Evolutionary conservation across 2,888 invertebrate genomes (phyloP).

Genomic region (Cheilosia vulpina): DNA sequence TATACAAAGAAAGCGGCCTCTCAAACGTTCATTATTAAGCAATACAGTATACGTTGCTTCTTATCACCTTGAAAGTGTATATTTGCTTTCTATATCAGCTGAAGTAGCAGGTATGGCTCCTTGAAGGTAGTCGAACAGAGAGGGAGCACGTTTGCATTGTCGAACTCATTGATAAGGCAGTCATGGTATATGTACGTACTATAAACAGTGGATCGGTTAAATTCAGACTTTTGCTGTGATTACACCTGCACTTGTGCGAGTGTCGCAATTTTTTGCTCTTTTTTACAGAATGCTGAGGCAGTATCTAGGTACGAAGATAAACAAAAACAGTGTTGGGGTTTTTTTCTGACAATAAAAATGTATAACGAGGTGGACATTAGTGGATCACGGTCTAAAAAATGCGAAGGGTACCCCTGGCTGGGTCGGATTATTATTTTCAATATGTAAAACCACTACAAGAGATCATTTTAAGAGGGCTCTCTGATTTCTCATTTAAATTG

Average conservation of each 20-base stretch:
- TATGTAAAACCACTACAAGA: too few species aligned
- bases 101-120: slow-evolving; percentile 62
- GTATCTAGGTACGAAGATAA: neutral
- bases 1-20: slow-evolving; percentile 59
- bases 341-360: neutral
- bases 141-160: slow-evolving; percentile 65
- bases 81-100: slow-evolving; percentile 69
- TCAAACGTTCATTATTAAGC: slow-evolving; percentile 56
- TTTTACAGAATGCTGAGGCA: slow-evolving; percentile 9
- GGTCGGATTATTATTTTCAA: too few species aligned
- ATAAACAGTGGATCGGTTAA: slow-evolving; percentile 14
- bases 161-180: slow-evolving; percentile 60
- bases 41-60: slow-evolving; percentile 46
- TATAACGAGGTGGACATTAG: neutral
- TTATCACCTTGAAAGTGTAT: slow-evolving; percentile 64
- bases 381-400: neutral
- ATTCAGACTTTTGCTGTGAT: slow-evolving; percentile 46
- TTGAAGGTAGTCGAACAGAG: slow-evolving; percentile 49
- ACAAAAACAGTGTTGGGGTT: neutral
- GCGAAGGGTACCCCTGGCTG: too few species aligned
- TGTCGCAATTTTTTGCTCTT: slow-evolving; percentile 17
- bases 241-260: slow-evolving; percentile 37
- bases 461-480: too few species aligned
- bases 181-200: slow-evolving; percentile 40
- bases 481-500: too few species aligned